Conservation (phyloP, 2,113 vertebrate species). For the Xiphophorus maculatus region DNA sequence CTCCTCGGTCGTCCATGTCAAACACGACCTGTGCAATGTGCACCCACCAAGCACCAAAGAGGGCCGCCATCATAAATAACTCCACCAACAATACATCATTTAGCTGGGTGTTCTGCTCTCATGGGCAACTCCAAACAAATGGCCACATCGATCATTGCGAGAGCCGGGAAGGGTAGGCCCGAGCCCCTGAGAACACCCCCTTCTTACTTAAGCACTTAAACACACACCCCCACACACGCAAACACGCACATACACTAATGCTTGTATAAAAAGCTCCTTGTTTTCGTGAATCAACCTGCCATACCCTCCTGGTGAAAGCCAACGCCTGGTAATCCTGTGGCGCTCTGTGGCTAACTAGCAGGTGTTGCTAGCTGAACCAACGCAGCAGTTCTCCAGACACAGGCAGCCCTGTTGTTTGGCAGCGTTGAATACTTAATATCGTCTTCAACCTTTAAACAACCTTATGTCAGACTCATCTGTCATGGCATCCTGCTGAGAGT, state of each 20-base stretch:
- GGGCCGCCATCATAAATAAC: conserved; percentile 80
- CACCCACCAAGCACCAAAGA: conserved; percentile 63
- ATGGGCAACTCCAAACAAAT: conserved; percentile 80
- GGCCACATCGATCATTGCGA: conserved; percentile 77
- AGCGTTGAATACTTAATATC: conserved; percentile 76
- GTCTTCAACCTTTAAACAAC: conserved; percentile 81
- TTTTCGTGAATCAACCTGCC: conserved; percentile 64
- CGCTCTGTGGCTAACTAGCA: conserved; percentile 56
- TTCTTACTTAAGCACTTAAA: conserved; percentile 54
- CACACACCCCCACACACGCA: conserved; percentile 25
- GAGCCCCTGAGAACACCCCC: conserved; percentile 50
- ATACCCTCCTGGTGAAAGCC: conserved; percentile 35
- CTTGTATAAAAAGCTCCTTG: conserved; percentile 66
- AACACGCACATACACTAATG: conserved; percentile 4
- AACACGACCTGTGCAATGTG: conserved; percentile 73
- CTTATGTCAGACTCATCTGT: conserved; percentile 77
- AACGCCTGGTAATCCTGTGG: conserved; percentile 63
- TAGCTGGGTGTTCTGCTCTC: conserved; percentile 75
- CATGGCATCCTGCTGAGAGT: conserved; percentile 64
- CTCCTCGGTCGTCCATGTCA: conserved; percentile 74
- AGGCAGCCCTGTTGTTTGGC: conserved; percentile 68
- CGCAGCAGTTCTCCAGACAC: conserved; percentile 36
- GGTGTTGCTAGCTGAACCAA: conserved; percentile 67
- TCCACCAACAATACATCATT: conserved; percentile 77
- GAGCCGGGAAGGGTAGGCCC: conserved; percentile 59